These are phyloP conservation scores for Asbolus verrucosus DNA, from an alignment of 1,140 invertebrate genomes.

Conservation along the genomic window DNA sequence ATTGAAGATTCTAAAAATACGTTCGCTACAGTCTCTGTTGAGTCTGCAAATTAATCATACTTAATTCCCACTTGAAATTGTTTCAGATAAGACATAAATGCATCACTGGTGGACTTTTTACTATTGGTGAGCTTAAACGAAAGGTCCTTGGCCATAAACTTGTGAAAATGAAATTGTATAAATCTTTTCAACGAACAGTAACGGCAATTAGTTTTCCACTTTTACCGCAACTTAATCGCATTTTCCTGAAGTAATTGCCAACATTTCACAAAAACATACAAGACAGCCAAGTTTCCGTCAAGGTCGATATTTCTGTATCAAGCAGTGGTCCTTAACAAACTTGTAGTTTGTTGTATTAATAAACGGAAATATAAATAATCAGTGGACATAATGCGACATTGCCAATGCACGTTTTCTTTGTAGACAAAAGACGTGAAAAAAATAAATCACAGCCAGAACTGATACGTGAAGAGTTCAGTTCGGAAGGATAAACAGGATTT, in stretches of 20 bases:
- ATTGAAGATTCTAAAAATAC: slow-evolving; percentile 15
- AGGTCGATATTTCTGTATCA: slow-evolving; percentile 33
- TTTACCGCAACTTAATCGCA: slow-evolving; percentile 32
- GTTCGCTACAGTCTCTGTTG: slow-evolving; percentile 15
- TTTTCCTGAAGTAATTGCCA: slow-evolving; percentile 44
- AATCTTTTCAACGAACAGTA: slow-evolving; percentile 7
- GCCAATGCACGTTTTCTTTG: too few relatives aligned
- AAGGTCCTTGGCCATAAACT: slow-evolving; percentile 34
- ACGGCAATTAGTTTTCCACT: slow-evolving; percentile 29
- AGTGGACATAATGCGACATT: neutral
- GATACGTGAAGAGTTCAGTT: neutral
- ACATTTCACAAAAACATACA: slow-evolving; percentile 37
- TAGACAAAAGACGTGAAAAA: too few relatives aligned
- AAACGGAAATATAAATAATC: neutral
- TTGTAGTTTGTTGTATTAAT: neutral
- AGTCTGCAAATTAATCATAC: slow-evolving; percentile 36
- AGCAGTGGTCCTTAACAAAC: slow-evolving; percentile 21
- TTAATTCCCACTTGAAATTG: slow-evolving; percentile 12
- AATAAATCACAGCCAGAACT: too few relatives aligned
- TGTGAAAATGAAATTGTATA: slow-evolving; percentile 13
- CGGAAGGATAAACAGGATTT: too few relatives aligned
- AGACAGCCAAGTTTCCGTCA: slow-evolving; percentile 41
- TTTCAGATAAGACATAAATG: slow-evolving; percentile 24
- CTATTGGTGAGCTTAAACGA: too few relatives aligned
- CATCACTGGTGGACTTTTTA: slow-evolving; percentile 1